These are phyloP conservation scores for Pan troglodytes DNA, from an alignment of 2,113 vertebrate species.

Conservation along the genomic window NHGRI_mPanTro3-v2.1_pri NC_072401.2:150128001-150128500, in stretches of 20 bases:
- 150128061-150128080: background rate
- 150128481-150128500: background rate
- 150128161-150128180: background rate
- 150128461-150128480: background rate
- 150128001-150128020: background rate
- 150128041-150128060: background rate
- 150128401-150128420: background rate
- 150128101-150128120: background rate
- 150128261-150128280: background rate
- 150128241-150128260: background rate
- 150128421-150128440: background rate
- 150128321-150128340: background rate
- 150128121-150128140: background rate
- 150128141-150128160: background rate
- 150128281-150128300: background rate
- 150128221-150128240: background rate
- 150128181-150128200: background rate
- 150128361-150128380: background rate
- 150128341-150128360: background rate
- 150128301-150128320: background rate
- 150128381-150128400: background rate
- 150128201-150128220: background rate
- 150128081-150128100: background rate
- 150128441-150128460: background rate
- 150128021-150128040: background rate